Evolutionary conservation across 2,888 invertebrate species (phyloP).

Genomic region (Thysanoteuthis rhombus): DNA sequence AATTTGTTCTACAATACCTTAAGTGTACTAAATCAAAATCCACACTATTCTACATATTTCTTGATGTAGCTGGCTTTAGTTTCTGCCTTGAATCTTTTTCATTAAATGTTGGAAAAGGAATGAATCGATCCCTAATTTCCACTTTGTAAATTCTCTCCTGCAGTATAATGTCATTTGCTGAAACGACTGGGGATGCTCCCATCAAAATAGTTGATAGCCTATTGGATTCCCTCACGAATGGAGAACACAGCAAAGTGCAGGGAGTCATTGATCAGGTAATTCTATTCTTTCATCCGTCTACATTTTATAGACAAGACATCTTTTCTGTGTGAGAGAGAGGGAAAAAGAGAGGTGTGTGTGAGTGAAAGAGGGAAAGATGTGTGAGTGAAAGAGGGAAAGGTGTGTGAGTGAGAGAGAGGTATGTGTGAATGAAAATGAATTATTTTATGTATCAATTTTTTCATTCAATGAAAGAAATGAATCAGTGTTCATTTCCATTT

Average conservation of each 20-base stretch:
- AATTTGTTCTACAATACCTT: too few species aligned
- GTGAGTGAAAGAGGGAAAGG: too few species aligned
- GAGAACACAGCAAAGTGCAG: constrained; percentile 83
- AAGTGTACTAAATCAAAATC: too few species aligned
- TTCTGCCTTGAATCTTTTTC: not conserved
- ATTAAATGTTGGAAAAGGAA: not conserved
- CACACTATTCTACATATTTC: too few species aligned
- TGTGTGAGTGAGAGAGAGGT: too few species aligned
- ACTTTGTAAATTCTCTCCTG: constrained; percentile 42
- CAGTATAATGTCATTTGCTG: constrained; percentile 81
- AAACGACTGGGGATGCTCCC: constrained; percentile 79
- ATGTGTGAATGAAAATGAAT: too few species aligned
- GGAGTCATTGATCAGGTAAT: constrained; percentile 75
- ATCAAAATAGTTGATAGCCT: constrained; percentile 83
- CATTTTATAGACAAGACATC: not conserved
- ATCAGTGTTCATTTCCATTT: not conserved
- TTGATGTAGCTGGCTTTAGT: too few species aligned
- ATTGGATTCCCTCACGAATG: constrained; percentile 83
- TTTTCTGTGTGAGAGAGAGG: too few species aligned
- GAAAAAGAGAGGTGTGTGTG: too few species aligned
- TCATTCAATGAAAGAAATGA: too few species aligned
- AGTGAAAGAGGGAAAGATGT: too few species aligned
- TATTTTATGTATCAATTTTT: too few species aligned
- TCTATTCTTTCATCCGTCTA: not conserved
- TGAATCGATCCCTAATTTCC: not conserved